Conservation (phyloP, 2,113 vertebrate genomes). For the Apteryx mantelli region DNA sequence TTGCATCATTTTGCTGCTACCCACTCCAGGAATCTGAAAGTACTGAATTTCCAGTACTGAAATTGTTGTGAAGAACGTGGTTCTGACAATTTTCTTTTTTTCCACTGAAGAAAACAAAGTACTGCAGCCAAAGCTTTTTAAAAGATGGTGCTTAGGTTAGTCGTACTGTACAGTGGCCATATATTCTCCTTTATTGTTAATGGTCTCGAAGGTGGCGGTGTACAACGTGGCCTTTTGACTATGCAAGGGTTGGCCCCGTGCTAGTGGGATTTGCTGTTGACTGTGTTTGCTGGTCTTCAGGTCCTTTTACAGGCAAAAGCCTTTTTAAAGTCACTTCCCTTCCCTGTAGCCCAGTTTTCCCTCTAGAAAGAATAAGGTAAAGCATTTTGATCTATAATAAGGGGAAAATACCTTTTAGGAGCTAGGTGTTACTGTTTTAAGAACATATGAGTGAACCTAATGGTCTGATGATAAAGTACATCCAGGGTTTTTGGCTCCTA, state of each 20-base stretch:
- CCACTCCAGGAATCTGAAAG: background rate
- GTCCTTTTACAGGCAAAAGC: background rate
- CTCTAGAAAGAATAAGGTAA: background rate
- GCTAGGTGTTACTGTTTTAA: background rate
- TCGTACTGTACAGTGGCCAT: background rate
- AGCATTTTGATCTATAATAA: background rate
- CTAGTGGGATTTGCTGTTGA: background rate
- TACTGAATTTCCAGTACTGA: background rate
- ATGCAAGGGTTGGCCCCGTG: rapidly evolving
- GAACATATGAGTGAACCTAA: background rate
- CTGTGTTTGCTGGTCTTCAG: background rate
- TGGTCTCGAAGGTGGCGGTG: background rate
- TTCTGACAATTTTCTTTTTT: background rate
- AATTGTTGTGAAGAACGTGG: rapidly evolving
- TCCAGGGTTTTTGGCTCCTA: background rate
- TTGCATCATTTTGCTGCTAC: background rate
- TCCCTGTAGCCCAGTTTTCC: background rate
- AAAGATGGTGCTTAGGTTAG: background rate
- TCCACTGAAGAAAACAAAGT: background rate
- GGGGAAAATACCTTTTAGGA: background rate
- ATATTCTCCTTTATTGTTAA: background rate
- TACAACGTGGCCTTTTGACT: background rate
- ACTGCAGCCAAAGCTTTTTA: background rate
- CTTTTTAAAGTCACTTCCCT: background rate
- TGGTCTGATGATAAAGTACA: background rate